Conservation (phyloP, 2,888 invertebrate genomes). For the Esperia sulphurella region DNA sequence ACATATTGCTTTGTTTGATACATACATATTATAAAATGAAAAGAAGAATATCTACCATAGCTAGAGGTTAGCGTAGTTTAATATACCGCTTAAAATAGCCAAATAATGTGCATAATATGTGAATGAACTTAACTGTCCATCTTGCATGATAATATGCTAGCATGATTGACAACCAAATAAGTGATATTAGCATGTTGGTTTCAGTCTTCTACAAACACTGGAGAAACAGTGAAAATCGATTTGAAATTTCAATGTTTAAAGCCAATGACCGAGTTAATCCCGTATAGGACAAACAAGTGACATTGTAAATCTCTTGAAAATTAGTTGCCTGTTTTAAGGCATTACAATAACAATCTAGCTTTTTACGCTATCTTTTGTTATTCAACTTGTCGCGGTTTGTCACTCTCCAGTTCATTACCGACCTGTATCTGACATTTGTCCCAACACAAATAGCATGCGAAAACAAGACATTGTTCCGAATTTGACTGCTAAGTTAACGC, state of each 20-base stretch:
- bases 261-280: neutral
- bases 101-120: conserved; percentile 5
- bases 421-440: too few relatives aligned
- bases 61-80: too few relatives aligned
- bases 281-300: neutral
- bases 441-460: too few relatives aligned
- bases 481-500: too few relatives aligned
- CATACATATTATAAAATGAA: too few relatives aligned
- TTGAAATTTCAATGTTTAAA: conserved; percentile 14
- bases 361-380: neutral
- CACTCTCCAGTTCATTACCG: too few relatives aligned
- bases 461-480: too few relatives aligned
- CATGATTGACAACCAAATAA: conserved; percentile 1
- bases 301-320: neutral
- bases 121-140: conserved; percentile 9
- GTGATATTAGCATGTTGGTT: conserved; percentile 25
- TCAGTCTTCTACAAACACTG: conserved; percentile 10
- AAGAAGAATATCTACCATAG: too few relatives aligned
- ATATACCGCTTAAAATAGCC: neutral
- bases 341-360: neutral
- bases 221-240: conserved; percentile 16
- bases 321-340: too few relatives aligned
- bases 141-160: neutral
- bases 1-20: too few relatives aligned
- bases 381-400: too few relatives aligned